Evolutionary conservation across 92 coral and sea anemone genomes (phyloP).

Genomic region (Bergia puertoricense): DNA sequence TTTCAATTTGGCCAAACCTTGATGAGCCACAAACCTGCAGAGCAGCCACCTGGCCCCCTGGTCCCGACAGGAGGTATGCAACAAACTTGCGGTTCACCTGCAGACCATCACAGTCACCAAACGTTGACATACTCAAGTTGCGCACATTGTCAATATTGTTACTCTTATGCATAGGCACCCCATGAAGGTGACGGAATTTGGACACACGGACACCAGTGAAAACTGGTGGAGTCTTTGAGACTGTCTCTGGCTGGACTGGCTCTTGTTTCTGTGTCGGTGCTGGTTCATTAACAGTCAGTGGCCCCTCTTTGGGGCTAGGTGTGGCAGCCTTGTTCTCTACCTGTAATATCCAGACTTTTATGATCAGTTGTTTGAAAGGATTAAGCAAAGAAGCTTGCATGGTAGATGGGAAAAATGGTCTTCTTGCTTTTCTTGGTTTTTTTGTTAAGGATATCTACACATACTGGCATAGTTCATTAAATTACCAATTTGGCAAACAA

Average conservation of each 20-base stretch:
- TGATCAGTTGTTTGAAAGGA: background rate
- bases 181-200: slow-evolving; percentile 87
- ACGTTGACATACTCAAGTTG: slow-evolving; percentile 83
- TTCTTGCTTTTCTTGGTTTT: too few relatives aligned
- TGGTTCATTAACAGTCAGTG: background rate
- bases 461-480: too few relatives aligned
- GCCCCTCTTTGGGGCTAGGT: background rate
- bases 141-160: slow-evolving; percentile 92
- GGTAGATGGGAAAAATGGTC: too few relatives aligned
- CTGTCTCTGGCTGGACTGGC: slow-evolving; percentile 38
- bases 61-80: slow-evolving; percentile 82
- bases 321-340: background rate
- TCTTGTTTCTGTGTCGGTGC: background rate
- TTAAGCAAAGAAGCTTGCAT: background rate
- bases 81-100: slow-evolving; percentile 84
- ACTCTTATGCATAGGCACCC: slow-evolving; percentile 85
- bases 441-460: too few relatives aligned
- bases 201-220: slow-evolving; percentile 78
- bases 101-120: slow-evolving; percentile 92
- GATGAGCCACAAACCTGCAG: slow-evolving; percentile 62
- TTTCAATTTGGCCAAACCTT: background rate
- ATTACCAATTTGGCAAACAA: too few relatives aligned
- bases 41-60: slow-evolving; percentile 96
- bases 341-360: background rate
- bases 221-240: slow-evolving; percentile 54